Evolutionary conservation across 2,888 invertebrate genomes (phyloP).

Genomic region (Hipparchia semele): DNA sequence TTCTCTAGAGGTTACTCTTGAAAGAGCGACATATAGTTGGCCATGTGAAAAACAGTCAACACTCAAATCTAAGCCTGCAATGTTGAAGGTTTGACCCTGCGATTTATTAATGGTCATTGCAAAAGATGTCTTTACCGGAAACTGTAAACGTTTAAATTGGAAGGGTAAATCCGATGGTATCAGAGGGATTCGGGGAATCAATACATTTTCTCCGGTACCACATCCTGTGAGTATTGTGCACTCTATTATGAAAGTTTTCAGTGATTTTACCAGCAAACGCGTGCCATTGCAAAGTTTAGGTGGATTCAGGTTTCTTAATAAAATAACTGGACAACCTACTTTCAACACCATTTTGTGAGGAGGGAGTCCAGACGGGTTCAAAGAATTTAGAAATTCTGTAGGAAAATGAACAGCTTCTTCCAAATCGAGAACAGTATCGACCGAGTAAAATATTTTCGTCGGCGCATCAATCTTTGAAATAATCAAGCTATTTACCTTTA

Average conservation of each 20-base stretch:
- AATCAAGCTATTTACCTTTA: too few relatives aligned
- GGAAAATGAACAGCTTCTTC: slow-evolving; percentile 40
- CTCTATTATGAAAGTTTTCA: slow-evolving; percentile 46
- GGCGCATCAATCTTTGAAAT: too few relatives aligned
- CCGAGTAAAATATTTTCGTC: slow-evolving; percentile 43
- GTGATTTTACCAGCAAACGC: slow-evolving; percentile 41
- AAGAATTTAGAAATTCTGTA: slow-evolving; percentile 40
- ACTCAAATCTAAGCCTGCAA: slow-evolving; percentile 36
- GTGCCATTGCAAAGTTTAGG: slow-evolving; percentile 44
- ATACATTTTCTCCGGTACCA: slow-evolving; percentile 40
- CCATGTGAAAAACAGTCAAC: slow-evolving; percentile 35
- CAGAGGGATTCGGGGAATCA: slow-evolving; percentile 37
- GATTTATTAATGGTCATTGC: slow-evolving; percentile 39
- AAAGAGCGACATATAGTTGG: slow-evolving; percentile 23
- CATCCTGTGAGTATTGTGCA: slow-evolving; percentile 45
- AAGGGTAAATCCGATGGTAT: slow-evolving; percentile 44
- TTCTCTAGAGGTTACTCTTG: slow-evolving; percentile 4
- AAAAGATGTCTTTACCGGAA: slow-evolving; percentile 40
- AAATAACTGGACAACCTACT: slow-evolving; percentile 46
- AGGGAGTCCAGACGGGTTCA: slow-evolving; percentile 39
- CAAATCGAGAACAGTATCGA: slow-evolving; percentile 43
- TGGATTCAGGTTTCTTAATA: slow-evolving; percentile 43
- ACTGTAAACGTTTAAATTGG: slow-evolving; percentile 43
- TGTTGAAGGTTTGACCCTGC: slow-evolving; percentile 35
- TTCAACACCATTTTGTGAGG: slow-evolving; percentile 44